Conservation (phyloP, 2,113 vertebrate genomes). For the Ageneiosus marmoratus region DNA sequence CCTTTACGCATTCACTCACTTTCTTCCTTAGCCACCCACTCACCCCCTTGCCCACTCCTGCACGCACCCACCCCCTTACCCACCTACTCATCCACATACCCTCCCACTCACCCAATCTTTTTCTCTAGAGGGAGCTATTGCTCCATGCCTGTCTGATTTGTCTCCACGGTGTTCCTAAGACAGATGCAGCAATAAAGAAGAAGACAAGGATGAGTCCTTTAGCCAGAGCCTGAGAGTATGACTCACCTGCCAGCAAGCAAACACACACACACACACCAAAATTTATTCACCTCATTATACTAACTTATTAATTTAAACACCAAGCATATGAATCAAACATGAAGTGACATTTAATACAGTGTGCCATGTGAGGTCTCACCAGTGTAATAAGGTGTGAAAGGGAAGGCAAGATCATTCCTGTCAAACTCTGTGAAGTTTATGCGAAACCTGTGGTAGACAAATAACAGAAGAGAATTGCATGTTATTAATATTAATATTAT, state of each 20-base stretch:
- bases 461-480: background rate
- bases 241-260: conserved; percentile 76
- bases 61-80: no score
- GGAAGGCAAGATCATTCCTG: conserved; percentile 86
- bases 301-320: background rate
- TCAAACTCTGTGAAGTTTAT: conserved; percentile 91
- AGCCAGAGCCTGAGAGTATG: conserved; percentile 78
- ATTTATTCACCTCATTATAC: background rate
- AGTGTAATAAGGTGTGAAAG: conserved; percentile 84
- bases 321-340: background rate
- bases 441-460: conserved; percentile 76
- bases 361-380: conserved; percentile 67
- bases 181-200: conserved; percentile 69
- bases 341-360: no score
- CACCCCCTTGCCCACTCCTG: no score
- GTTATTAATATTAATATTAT: background rate
- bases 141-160: conserved; percentile 70
- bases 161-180: conserved; percentile 79
- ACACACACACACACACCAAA: background rate
- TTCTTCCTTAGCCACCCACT: no score
- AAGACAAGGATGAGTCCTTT: conserved; percentile 81
- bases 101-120: background rate
- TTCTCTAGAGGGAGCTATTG: conserved; percentile 23
- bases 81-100: background rate
- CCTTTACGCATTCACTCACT: no score